Base-by-base conservation (phyloP, 2,113 vertebrate species). In the Bos javanicus region DNA sequence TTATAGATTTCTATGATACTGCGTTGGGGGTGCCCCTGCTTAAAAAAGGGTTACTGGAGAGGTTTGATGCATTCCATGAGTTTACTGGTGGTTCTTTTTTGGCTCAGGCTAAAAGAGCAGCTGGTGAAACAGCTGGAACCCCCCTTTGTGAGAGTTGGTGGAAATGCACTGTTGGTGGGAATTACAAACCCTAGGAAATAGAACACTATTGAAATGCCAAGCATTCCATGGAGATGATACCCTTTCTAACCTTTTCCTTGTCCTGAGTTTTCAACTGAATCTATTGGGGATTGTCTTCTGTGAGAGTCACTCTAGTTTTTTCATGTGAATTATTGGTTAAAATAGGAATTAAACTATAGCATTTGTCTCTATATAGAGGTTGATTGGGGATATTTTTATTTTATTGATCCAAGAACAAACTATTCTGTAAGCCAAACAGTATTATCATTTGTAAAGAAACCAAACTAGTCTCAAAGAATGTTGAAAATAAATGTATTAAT, bases 61-160 rank as follows among this genome's bases (percentile, higher is more conserved):
- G 30, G 36, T 76, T 43, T 62, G 67, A 52, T 92, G 21, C 39
- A 87, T 64, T 87, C 85, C 48, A 5, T 94, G 59, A 56, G 62
- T 91, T 90, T 86, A 12, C 86, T 94, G 82, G 46, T 97, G 88
- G 30, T n/a, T 56, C 33, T 96, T 71, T 96, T 93, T 96, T 95
- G 87, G 92, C 90, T 71, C 39, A 26, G 87, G 71, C 96, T 96
- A 6, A 90, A 76, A 87, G 87, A 93, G 86, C 94, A 98, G 91
- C 71, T 95, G 96, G 57, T 94, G 21, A 93, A 95, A 92, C 93
- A 97, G 92, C 91, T 97, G 95, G 93, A 97, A 67, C 59, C 88
- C 46, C 14, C 9, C 62, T 52, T 76, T 93, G 33, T 94, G 67
- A 96, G 67, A 95, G 89, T 10, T 95, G 89, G 92, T 97, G 33